These are phyloP conservation scores for Laodelphax striatellus DNA, from an alignment of 1,140 invertebrate species.

Conservation along the genomic window DNA sequence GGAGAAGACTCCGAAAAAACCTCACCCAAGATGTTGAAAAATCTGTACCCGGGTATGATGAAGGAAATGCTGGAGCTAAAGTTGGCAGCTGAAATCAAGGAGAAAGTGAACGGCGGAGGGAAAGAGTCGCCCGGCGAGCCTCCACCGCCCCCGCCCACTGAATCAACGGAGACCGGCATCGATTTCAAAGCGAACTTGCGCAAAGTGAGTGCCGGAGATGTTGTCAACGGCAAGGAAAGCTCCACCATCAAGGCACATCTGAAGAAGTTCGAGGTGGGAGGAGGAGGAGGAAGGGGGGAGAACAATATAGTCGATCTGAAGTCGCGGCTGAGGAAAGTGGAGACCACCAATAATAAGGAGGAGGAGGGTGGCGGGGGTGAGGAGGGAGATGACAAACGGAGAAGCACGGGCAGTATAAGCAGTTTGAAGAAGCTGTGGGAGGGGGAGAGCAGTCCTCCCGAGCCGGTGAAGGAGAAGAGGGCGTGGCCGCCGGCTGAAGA, in stretches of 20 bases:
- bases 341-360: conserved; percentile 31
- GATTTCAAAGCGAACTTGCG: conserved; percentile 40
- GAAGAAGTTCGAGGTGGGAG: conserved; percentile 53
- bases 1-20: conserved; percentile 16
- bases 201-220: conserved; percentile 26
- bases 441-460: conserved; percentile 45
- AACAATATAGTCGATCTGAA: conserved; percentile 67
- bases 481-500: conserved; percentile 41
- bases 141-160: conserved; percentile 8
- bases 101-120: conserved; percentile 31
- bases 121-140: conserved; percentile 22
- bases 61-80: conserved; percentile 73
- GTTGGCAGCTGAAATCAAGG: conserved; percentile 69
- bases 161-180: too few relatives aligned
- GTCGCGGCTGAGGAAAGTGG: conserved; percentile 70
- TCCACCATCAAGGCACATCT: conserved; percentile 45
- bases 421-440: conserved; percentile 89
- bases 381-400: conserved; percentile 72
- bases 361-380: conserved; percentile 45
- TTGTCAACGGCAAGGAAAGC: conserved; percentile 6
- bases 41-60: conserved; percentile 34
- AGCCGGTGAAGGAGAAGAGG: conserved; percentile 37
- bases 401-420: conserved; percentile 84
- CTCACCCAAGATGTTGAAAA: conserved; percentile 30
- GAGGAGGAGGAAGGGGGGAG: conserved; percentile 31